phyloP scores from a whole-genome alignment of 2,888 invertebrate genomes.

The Cheilosia variabilis region DNA sequence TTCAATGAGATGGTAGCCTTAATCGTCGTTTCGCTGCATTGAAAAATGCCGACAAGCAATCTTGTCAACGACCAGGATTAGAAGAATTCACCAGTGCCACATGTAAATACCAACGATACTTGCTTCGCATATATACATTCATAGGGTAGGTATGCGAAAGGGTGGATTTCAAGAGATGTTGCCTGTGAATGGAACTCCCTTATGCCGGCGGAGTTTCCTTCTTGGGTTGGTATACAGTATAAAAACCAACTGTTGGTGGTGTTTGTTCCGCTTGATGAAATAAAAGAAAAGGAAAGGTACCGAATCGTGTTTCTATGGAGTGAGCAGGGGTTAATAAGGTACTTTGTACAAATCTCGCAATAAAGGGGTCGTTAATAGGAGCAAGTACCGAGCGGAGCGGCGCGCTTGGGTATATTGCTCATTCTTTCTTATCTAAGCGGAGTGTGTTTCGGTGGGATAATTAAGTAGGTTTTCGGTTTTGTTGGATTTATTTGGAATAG shows the following conservation, averaged over 20 bases:
- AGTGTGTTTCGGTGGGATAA: constrained; percentile 47
- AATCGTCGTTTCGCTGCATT: constrained; percentile 16
- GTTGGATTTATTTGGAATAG: constrained; percentile 11
- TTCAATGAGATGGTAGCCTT: neutral
- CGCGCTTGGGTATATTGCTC: neutral
- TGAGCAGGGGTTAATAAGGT: constrained; percentile 56
- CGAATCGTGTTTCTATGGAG: constrained; percentile 1
- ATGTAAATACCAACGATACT: neutral
- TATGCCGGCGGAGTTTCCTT: constrained; percentile 43
- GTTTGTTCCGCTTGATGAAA: constrained; percentile 50
- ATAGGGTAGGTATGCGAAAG: neutral
- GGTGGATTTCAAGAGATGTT: constrained; percentile 43
- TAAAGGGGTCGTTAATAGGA: constrained; percentile 53
- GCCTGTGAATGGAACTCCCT: constrained; percentile 26
- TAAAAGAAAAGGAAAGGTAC: constrained; percentile 45
- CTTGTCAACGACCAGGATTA: constrained; percentile 19
- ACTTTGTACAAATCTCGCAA: constrained; percentile 41
- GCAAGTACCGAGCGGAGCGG: constrained; percentile 30
- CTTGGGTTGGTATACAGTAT: neutral
- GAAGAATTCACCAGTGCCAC: neutral
- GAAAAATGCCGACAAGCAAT: constrained; percentile 21
- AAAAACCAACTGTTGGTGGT: constrained; percentile 65
- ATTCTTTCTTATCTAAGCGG: constrained; percentile 13
- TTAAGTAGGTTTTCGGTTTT: constrained; percentile 40
- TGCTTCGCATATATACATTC: neutral